Evolutionary conservation across 2,113 vertebrate species (phyloP).

Genomic region (Etheostoma cragini): DNA sequence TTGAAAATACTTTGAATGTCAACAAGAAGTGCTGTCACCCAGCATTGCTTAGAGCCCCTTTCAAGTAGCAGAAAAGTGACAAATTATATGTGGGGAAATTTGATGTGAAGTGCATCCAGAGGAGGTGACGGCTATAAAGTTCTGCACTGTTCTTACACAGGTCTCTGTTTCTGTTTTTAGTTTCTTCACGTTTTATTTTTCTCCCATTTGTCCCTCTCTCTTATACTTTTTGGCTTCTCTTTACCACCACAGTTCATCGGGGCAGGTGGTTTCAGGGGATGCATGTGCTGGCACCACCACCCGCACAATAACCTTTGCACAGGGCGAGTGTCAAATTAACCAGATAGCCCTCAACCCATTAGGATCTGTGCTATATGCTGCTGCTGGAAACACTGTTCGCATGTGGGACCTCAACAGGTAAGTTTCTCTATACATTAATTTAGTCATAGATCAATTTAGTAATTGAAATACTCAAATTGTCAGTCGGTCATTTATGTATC

Average conservation of each 20-base stretch:
- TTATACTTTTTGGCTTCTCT: not conserved
- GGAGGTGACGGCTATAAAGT: slow-evolving; percentile 4
- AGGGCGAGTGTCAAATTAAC: slow-evolving; percentile 97
- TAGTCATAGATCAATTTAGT: not conserved
- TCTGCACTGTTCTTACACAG: not conserved
- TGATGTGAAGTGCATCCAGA: not conserved
- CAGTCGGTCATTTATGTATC: not conserved
- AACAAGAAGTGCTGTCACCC: no score
- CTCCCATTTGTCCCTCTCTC: not conserved
- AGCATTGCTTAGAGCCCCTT: no score
- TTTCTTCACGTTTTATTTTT: not conserved
- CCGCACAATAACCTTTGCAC: slow-evolving; percentile 89
- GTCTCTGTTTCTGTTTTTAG: not conserved
- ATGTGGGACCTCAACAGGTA: slow-evolving; percentile 97
- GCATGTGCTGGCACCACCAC: slow-evolving; percentile 88
- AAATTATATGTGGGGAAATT: slow-evolving; percentile 13
- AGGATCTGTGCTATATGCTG: slow-evolving; percentile 90
- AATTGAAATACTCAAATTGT: not conserved
- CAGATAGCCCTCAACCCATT: slow-evolving; percentile 94
- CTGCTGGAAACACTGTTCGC: slow-evolving; percentile 92
- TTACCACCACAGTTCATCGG: slow-evolving; percentile 85
- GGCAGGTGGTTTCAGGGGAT: slow-evolving; percentile 94
- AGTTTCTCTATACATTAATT: not conserved
- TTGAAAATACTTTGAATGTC: no score
- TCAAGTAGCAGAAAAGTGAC: slow-evolving; percentile 16